These are phyloP conservation scores for Tragelaphus buxtoni DNA, from an alignment of 2,113 vertebrate genomes.

Conservation along the genomic window DNA sequence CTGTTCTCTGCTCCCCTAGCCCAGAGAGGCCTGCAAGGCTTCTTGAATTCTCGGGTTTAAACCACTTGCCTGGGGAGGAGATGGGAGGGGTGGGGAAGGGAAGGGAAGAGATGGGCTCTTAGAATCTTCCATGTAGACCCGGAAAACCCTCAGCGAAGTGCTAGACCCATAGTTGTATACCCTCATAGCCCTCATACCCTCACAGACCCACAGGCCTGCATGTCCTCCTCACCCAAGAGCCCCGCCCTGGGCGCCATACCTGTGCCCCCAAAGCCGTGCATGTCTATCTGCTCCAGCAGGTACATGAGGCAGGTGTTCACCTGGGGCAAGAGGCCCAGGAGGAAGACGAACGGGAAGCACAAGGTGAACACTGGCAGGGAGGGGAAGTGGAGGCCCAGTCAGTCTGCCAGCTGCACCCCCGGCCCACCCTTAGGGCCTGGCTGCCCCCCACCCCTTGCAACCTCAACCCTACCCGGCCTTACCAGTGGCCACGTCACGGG, in stretches of 20 bases:
- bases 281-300: constrained; percentile 93
- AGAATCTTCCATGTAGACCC: accelerated
- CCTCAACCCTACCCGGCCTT: neutral
- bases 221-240: neutral
- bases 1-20: neutral
- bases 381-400: accelerated
- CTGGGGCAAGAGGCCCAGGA: constrained; percentile 92
- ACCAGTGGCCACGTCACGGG: constrained; percentile 83
- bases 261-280: constrained; percentile 92
- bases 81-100: accelerated
- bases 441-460: accelerated
- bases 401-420: accelerated
- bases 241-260: constrained; percentile 73
- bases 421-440: neutral
- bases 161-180: neutral
- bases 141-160: neutral
- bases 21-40: neutral
- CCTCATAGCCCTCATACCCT: neutral
- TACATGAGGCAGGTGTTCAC: constrained; percentile 95
- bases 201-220: neutral
- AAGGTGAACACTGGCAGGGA: constrained; percentile 86
- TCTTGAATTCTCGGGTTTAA: neutral
- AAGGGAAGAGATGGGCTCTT: neutral
- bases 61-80: neutral
- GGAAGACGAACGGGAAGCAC: constrained; percentile 91